Conservation (phyloP, 2,888 invertebrate genomes). For the Ormyrus thymus region DNA sequence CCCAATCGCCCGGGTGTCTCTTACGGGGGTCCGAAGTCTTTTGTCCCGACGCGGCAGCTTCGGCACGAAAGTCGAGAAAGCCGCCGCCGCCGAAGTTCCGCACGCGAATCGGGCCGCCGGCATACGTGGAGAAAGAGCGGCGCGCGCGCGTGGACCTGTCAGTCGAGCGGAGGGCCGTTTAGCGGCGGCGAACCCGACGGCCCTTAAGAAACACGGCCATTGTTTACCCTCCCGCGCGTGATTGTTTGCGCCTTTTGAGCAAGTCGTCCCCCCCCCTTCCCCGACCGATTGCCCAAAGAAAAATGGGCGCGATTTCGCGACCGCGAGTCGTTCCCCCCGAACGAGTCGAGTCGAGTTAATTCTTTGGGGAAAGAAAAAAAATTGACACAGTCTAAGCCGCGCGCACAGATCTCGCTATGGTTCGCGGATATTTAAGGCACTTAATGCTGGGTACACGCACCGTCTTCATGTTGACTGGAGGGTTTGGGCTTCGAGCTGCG, state of each 20-base stretch:
- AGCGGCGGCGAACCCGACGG: slow-evolving; percentile 30
- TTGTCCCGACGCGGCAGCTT: too few relatives aligned
- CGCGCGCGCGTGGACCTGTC: slow-evolving; percentile 3
- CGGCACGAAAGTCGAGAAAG: too few relatives aligned
- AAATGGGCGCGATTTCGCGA: too few relatives aligned
- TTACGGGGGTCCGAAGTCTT: too few relatives aligned
- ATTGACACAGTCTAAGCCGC: too few relatives aligned
- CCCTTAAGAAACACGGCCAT: slow-evolving; percentile 45
- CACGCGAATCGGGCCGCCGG: neutral
- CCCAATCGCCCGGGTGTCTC: too few relatives aligned
- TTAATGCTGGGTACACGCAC: slow-evolving; percentile 36
- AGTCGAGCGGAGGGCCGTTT: slow-evolving; percentile 1
- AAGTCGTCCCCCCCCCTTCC: too few relatives aligned
- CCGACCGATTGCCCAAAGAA: too few relatives aligned
- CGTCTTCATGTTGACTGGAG: slow-evolving; percentile 37
- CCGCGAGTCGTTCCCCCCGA: too few relatives aligned
- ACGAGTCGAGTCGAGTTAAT: too few relatives aligned
- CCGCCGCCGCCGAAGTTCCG: slow-evolving; percentile 4
- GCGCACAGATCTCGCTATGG: too few relatives aligned
- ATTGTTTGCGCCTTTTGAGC: neutral
- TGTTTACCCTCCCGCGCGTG: slow-evolving; percentile 29
- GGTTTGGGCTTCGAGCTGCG: slow-evolving; percentile 13
- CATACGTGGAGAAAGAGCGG: neutral
- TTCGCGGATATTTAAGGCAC: neutral
- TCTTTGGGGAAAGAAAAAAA: too few relatives aligned